Evolutionary conservation across 2,113 vertebrate genomes (phyloP), one percentile per base, ranked within the genome.

Genomic region (Trachemys scripta): DNA sequence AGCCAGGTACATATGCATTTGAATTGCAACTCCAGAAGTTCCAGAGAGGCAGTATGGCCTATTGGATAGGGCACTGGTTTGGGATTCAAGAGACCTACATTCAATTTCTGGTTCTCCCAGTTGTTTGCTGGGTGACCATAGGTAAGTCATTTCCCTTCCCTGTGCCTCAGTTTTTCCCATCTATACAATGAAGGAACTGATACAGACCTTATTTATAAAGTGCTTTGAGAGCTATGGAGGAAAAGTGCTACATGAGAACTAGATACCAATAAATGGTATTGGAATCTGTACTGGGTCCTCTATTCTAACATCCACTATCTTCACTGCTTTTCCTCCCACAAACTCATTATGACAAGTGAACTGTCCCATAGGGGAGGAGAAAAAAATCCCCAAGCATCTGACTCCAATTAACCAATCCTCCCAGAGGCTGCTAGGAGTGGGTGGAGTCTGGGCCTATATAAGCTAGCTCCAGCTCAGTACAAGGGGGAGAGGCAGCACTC

Each of bases 181-280:
- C 75, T 72, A 19, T 72, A 38, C 17, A 38, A 72, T 72, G 65
- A 25, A 86, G 79, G 91, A 96, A 83, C 96, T 91, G 0, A 92
- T 90, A 92, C 90, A 94, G 79, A 75, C 57, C 82, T 93, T 84
- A 87, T 49, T 95, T 90, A 72, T 93, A 75, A 95, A 95, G 50
- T 47, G 79, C n/a, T 94, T 88, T 27, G 91, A 87, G 95, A 91
- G 57, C 72, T 91, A 2, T 51, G 9, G n/a, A 82, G 93, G 85
- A 92, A 95, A 94, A 91, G 53, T n/a, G 78, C 5, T 86, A 7
- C 78, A 29, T 54, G 11, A 93, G 42, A 85, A 27, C 47, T 49
- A 93, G 83, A 17, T 91, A 57, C 82, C 90, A 82, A 2, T 84
- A 93, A 84, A n/a, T 53, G 88, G 11, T 6, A 19, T 45, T 38